Evolutionary conservation across 2,113 vertebrate species (phyloP).

Genomic region (Ceyx margarethae): DNA sequence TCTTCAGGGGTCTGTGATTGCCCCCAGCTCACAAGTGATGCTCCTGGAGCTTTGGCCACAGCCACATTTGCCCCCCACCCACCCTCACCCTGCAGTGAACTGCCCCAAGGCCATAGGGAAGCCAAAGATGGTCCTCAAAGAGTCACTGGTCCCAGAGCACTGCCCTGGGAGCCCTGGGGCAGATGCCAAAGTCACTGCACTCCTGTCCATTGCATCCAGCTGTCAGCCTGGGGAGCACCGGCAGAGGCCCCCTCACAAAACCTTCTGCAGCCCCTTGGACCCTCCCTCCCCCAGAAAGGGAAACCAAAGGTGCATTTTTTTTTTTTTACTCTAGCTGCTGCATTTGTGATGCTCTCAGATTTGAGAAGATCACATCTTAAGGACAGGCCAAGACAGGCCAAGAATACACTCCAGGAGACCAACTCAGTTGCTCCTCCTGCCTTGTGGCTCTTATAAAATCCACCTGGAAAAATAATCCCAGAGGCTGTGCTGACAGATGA

Average conservation of each 20-base stretch:
- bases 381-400: background rate
- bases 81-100: fast-evolving
- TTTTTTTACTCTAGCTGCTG: background rate
- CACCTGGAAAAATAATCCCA: conserved; percentile 44
- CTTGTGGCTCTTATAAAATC: background rate
- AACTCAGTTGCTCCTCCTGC: background rate
- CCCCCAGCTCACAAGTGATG: background rate
- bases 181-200: background rate
- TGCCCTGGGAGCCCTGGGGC: background rate
- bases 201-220: background rate
- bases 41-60: background rate
- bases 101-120: fast-evolving
- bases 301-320: background rate
- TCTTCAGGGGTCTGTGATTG: fast-evolving
- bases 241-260: background rate
- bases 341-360: background rate
- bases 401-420: background rate
- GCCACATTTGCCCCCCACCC: background rate
- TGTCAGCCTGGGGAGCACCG: fast-evolving
- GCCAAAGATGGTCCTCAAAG: background rate
- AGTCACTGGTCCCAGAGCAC: background rate
- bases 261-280: background rate
- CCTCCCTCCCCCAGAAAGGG: background rate
- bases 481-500: background rate
- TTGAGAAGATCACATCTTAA: background rate